Evolutionary conservation across 2,888 invertebrate species (phyloP).

Genomic region (Sphaerophoria rueppellii): DNA sequence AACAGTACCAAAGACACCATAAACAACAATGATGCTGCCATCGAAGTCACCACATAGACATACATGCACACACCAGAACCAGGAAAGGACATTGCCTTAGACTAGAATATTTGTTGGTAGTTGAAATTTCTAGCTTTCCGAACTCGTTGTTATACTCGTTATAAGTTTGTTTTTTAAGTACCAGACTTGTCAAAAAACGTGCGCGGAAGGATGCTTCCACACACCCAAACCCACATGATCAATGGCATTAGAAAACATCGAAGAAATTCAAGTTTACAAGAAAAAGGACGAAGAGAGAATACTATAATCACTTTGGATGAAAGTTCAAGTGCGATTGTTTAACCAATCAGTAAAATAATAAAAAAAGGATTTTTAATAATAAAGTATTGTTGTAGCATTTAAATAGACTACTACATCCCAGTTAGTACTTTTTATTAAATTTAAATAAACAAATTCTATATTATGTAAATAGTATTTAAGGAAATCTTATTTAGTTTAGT

Average conservation of each 20-base stretch:
- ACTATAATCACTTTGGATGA: constrained; percentile 27
- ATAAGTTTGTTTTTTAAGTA: constrained; percentile 58
- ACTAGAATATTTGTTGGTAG: constrained; percentile 70
- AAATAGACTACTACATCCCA: constrained; percentile 51
- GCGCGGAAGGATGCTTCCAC: constrained; percentile 59
- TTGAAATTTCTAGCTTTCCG: constrained; percentile 70
- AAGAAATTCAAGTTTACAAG: constrained; percentile 7
- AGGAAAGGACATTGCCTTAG: constrained; percentile 58
- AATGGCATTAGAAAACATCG: constrained; percentile 38
- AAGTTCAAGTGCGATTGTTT: constrained; percentile 15
- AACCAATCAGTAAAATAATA: constrained; percentile 26
- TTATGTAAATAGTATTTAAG: constrained; percentile 52
- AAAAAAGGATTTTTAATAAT: constrained; percentile 23
- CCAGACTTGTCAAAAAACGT: constrained; percentile 7
- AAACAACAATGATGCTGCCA: constrained; percentile 85
- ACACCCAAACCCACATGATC: constrained; percentile 35
- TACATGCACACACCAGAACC: constrained; percentile 9
- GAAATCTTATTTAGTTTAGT: constrained; percentile 63
- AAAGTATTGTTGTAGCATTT: constrained; percentile 42
- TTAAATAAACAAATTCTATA: not conserved
- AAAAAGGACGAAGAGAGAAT: constrained; percentile 7
- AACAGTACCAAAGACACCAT: constrained; percentile 83
- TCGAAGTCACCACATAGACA: constrained; percentile 85
- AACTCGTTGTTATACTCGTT: constrained; percentile 73
- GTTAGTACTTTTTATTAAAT: constrained; percentile 55